Conservation (phyloP, 2,797 vertebrate genomes). For the Coluber constrictor region DNA sequence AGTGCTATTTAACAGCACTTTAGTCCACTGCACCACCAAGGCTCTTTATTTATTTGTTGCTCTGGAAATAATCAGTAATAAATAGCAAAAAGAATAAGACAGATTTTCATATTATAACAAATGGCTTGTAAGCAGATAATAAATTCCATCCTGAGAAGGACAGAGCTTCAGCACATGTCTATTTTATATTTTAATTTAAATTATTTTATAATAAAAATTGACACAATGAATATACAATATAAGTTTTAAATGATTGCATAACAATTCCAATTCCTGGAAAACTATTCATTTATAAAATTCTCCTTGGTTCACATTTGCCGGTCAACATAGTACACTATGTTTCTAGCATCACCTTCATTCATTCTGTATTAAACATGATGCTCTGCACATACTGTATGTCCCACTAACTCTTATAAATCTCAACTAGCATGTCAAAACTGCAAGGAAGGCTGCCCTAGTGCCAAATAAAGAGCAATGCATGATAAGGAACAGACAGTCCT, state of each 20-base stretch:
- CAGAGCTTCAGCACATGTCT: neutral
- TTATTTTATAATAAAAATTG: neutral
- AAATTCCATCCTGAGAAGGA: neutral
- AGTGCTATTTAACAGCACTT: no score
- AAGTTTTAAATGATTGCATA: neutral
- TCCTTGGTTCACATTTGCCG: neutral
- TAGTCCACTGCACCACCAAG: no score
- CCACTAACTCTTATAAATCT: neutral
- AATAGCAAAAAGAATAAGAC: neutral
- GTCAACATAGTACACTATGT: neutral
- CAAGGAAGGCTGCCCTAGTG: neutral
- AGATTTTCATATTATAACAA: neutral
- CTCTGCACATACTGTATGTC: neutral
- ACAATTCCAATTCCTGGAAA: neutral
- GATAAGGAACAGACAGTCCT: neutral
- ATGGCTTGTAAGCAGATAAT: neutral
- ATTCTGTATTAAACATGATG: neutral
- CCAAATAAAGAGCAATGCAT: neutral
- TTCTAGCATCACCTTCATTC: neutral
- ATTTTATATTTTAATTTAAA: neutral
- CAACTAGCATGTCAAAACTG: neutral
- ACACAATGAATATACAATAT: neutral
- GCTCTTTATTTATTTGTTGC: neutral
- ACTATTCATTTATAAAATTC: conserved; percentile 9
- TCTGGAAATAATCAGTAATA: neutral